Evolutionary conservation across 2,888 invertebrate genomes (phyloP), one percentile per base, ranked within the genome.

Genomic region (Ashinkailepas kermadecensis): DNA sequence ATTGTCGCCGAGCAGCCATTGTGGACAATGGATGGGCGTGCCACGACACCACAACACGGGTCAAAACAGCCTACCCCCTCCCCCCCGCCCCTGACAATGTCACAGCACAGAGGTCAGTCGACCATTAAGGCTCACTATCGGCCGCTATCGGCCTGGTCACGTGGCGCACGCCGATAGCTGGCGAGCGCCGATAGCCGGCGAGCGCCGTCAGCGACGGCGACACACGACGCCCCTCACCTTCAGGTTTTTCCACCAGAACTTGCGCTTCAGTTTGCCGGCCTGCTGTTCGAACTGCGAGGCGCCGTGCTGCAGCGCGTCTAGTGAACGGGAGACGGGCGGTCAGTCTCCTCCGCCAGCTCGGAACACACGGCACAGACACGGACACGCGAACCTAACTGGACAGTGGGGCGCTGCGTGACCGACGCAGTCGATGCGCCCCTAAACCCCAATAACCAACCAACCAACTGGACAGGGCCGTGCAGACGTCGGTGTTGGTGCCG

Each of bases 271-370:
- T 90, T 97, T 97, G 86, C 97, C 97, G 83, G 97, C 97, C 88
- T 96, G 96, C 86, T 97, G 96, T 88, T 97, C 97, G 88, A 98
- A 98, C 87, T 97, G 95, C 86, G 97, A 96, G 81, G 96, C 96
- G 78, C 96, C 96, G 87, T 96, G 94, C 87, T 96, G 95, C 82
- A 96, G 89, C 83, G 96, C 97, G 90, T 97, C 97, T 93, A 87
- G 57, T 87, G 87, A 81, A 78, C 59, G 12, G 78, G 8, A 12
- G 21, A 6, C 23, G 25, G 70, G 18, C 4, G 78, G 57, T 78
- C 57, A 78, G 78, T 18, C 10, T n/a, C n/a, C 67, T 23, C n/a
- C 1, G n/a, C 18, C 25, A 67, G 4, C n/a, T 67, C 8, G 10
- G n/a, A 23, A 25, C 67, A 67, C 23, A 67, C 67, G 67, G 12